These are phyloP conservation scores for Spodoptera litura DNA, from an alignment of 1,140 invertebrate genomes.

Conservation along the genomic window DNA sequence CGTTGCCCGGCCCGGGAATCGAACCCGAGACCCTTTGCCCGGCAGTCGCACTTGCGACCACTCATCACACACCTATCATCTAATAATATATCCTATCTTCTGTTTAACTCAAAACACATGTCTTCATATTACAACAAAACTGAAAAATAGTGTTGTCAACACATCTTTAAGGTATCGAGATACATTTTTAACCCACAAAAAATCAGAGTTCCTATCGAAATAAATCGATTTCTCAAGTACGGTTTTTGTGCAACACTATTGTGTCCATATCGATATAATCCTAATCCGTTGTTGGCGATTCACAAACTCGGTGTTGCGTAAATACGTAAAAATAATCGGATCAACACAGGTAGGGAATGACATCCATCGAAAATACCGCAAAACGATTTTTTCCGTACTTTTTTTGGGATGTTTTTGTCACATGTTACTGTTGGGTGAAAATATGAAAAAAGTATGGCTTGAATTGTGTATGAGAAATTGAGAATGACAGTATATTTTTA, in stretches of 20 bases:
- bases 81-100: too few species aligned
- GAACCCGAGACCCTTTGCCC: too few species aligned
- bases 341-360: conserved; percentile 32
- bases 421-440: conserved; percentile 1
- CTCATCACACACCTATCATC: too few species aligned
- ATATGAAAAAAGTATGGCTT: neutral
- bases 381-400: neutral
- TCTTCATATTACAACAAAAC: too few species aligned
- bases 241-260: conserved; percentile 15
- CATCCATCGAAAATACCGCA: conserved; percentile 20
- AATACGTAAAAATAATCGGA: conserved; percentile 16
- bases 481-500: neutral
- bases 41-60: too few species aligned
- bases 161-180: neutral
- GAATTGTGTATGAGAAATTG: neutral
- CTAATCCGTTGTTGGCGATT: neutral
- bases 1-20: too few species aligned
- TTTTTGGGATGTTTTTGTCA: conserved; percentile 30
- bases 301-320: conserved; percentile 12
- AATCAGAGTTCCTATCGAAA: neutral
- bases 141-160: too few species aligned
- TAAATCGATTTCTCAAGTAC: conserved; percentile 9
- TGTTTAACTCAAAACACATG: too few species aligned
- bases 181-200: neutral
- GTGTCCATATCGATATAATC: conserved; percentile 9